A percentile compares a stretch with the other conserved stretches of the same genome.
phyloP scores from a whole-genome alignment of 2,797 vertebrate species.

The Lophotriccus pileatus region DNA sequence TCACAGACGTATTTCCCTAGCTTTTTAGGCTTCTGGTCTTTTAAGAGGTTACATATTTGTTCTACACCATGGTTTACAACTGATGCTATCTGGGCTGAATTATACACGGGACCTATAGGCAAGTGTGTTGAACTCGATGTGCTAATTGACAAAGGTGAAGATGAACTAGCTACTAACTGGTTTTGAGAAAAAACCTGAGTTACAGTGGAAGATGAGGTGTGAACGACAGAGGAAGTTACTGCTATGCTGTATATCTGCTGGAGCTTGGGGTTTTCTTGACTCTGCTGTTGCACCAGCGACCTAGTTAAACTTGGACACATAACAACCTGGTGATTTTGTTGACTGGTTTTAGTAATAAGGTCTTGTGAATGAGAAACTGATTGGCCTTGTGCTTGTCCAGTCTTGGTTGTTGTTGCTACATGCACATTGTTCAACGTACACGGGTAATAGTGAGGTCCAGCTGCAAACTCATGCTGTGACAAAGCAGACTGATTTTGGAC shows the following conservation, averaged over 20 bases:
- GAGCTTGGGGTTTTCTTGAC: slow-evolving; percentile 80
- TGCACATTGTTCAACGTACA: slow-evolving; percentile 73
- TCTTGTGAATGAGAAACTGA: slow-evolving; percentile 66
- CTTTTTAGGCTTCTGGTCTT: slow-evolving; percentile 97
- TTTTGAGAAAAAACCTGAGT: slow-evolving; percentile 87
- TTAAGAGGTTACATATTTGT: slow-evolving; percentile 86
- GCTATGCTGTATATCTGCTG: slow-evolving; percentile 84
- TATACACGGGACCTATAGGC: slow-evolving; percentile 85
- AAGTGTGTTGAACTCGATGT: slow-evolving; percentile 86
- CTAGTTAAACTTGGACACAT: slow-evolving; percentile 75
- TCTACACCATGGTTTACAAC: slow-evolving; percentile 86
- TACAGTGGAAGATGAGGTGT: slow-evolving; percentile 80
- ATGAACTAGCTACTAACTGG: slow-evolving; percentile 86
- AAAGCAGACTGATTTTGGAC: slow-evolving; percentile 74
- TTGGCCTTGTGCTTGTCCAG: slow-evolving; percentile 71
- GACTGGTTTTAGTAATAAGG: slow-evolving; percentile 57
- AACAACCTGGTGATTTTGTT: slow-evolving; percentile 72
- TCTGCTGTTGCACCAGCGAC: slow-evolving; percentile 72
- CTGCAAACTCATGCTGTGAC: slow-evolving; percentile 78
- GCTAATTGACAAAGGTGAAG: slow-evolving; percentile 84
- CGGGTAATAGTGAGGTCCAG: slow-evolving; percentile 80
- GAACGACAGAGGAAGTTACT: slow-evolving; percentile 78
- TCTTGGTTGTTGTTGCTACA: slow-evolving; percentile 66
- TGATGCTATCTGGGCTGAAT: slow-evolving; percentile 85
- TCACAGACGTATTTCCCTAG: slow-evolving; percentile 96